phyloP scores from a whole-genome alignment of 2,113 vertebrate genomes.

The Alethe castanea region DNA sequence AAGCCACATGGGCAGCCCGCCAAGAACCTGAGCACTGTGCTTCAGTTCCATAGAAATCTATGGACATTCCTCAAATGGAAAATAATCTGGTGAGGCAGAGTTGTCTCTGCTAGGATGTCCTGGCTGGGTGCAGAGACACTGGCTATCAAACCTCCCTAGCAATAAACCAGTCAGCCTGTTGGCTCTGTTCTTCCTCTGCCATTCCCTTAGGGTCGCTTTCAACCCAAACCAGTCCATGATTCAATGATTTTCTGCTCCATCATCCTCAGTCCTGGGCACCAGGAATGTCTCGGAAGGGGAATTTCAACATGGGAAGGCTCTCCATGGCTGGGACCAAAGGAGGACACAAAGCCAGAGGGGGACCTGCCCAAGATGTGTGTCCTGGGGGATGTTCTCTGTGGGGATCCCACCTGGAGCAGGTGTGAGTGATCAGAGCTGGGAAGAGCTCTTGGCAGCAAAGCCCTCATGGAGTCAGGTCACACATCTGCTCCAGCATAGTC shows the following conservation, averaged over 20 bases:
- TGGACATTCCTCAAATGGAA: constrained; percentile 9
- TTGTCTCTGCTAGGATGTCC: not conserved
- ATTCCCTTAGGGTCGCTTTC: not conserved
- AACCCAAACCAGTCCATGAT: not conserved
- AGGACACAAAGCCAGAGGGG: not conserved
- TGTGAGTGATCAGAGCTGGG: not conserved
- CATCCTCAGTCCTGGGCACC: not conserved
- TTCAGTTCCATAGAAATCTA: not conserved
- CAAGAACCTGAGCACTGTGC: not conserved
- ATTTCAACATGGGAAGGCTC: not conserved
- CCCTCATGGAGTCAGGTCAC: fast-evolving
- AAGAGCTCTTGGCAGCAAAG: not conserved
- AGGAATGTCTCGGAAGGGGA: not conserved
- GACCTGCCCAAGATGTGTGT: not conserved
- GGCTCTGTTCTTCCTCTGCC: not conserved
- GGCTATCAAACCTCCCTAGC: not conserved
- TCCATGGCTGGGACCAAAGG: not conserved
- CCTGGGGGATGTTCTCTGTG: not conserved
- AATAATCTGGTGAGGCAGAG: not conserved
- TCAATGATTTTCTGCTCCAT: not conserved
- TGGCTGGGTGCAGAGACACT: not conserved
- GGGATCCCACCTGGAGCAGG: not conserved
- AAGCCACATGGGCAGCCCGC: not conserved
- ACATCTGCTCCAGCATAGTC: not conserved
- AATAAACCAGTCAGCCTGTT: not conserved